Conservation (phyloP, 2,113 vertebrate species). For the Malurus alboscapulatus region DNA sequence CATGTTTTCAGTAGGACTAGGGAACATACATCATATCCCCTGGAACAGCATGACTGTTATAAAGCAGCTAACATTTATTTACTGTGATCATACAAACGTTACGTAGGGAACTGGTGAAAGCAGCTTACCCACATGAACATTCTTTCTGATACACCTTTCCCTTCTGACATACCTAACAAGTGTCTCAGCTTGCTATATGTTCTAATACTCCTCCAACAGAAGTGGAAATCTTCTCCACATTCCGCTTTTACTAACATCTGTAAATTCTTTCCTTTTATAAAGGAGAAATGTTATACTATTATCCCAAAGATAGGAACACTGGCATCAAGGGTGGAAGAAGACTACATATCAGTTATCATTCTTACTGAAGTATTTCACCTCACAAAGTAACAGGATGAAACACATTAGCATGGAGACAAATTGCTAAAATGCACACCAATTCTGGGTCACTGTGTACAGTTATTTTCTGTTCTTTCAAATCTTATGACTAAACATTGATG, state of each 20-base stretch:
- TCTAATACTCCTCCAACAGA: background rate
- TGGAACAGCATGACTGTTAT: background rate
- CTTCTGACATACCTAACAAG: background rate
- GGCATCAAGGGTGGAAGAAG: background rate
- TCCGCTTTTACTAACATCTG: background rate
- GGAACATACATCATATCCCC: background rate
- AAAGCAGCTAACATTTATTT: background rate
- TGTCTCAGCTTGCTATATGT: background rate
- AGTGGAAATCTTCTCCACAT: background rate
- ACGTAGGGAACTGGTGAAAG: background rate
- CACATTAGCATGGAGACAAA: background rate
- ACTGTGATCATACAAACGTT: background rate
- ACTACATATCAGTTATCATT: background rate
- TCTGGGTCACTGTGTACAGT: background rate
- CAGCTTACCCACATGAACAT: background rate
- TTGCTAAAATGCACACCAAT: background rate
- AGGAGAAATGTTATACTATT: background rate
- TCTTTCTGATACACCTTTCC: background rate
- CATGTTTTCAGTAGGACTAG: background rate
- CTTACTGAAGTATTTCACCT: background rate
- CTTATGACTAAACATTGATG: fast-evolving
- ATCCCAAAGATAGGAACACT: background rate
- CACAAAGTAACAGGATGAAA: background rate
- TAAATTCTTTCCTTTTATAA: background rate
- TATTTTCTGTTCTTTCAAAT: background rate